A percentile compares a stretch with the other conserved stretches of the same genome.
Conservation (phyloP, 2,888 invertebrate genomes). For the Melanostoma mellinum region DNA sequence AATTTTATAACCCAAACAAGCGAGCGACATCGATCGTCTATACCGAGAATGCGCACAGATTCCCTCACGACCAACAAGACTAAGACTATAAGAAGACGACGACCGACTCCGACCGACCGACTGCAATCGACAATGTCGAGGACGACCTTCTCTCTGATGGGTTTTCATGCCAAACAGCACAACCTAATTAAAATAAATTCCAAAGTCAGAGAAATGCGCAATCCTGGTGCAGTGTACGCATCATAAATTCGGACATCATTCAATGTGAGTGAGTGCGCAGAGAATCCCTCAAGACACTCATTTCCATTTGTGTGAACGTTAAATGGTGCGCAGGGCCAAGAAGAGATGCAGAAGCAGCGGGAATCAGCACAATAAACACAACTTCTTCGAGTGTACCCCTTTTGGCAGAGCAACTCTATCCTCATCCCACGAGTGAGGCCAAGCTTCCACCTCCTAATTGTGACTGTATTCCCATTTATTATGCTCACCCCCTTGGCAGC, state of each 20-base stretch:
- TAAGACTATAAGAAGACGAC: background rate
- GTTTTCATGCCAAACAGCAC: constrained; percentile 63
- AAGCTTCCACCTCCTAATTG: constrained; percentile 72
- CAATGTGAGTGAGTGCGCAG: constrained; percentile 72
- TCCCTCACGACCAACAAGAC: constrained; percentile 48
- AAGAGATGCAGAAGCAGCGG: constrained; percentile 8
- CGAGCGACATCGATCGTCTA: constrained; percentile 55
- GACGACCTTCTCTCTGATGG: constrained; percentile 49
- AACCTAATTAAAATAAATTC: constrained; percentile 73
- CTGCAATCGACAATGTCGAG: background rate
- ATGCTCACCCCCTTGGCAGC: constrained; percentile 54
- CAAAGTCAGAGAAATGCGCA: constrained; percentile 71
- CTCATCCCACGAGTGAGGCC: constrained; percentile 64
- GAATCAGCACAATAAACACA: constrained; percentile 29
- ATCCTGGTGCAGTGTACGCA: constrained; percentile 71
- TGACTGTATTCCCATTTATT: constrained; percentile 73
- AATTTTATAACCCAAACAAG: constrained; percentile 1
- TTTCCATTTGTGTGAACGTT: constrained; percentile 71
- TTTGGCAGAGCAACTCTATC: constrained; percentile 61
- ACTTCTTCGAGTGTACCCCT: constrained; percentile 36
- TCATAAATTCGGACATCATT: constrained; percentile 73
- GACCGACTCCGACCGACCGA: constrained; percentile 17
- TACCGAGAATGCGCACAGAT: constrained; percentile 66
- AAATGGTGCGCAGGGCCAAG: constrained; percentile 30
- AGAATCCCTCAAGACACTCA: constrained; percentile 73